Base-by-base conservation (phyloP, 2,113 vertebrate genomes). In the Oreocharis arfaki region DNA sequence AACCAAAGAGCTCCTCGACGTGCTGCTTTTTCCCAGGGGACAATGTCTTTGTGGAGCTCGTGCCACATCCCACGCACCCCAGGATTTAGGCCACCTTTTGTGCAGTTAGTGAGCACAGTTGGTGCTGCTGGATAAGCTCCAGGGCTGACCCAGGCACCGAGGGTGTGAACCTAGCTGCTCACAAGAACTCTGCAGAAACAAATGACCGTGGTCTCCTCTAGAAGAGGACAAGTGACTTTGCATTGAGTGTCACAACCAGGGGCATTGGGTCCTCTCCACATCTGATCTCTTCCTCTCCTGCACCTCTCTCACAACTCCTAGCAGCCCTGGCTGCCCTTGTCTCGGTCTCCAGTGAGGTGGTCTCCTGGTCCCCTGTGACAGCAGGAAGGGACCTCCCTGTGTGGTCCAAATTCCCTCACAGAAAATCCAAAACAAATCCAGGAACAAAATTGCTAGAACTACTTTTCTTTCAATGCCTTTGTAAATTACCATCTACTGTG, bases 11-110 rank as follows among this genome's bases (percentile, higher is more conserved):
- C 46, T 50, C 46, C 55, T 81, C 73, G 10, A 1, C 0, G 1
- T 42, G 64, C 59, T 61, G 70, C 53, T 56, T 69, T 76, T 42
- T 28, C 32, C 39, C 59, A 15, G 28, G 50, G 55, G 39, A 57
- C 2, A 12, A 32, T 18, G 63, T 50, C 46, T 85, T 65, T 57
- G 75, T 5, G 2, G 53, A 73, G 55, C 27, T 69, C 1, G 0
- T 26, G 57, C 65, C 2, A 5, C 2, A 3, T 42, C 37, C 70
- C 30, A 19, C 0, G 0, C 0, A 0, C 10, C 61, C 61, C 2
- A 3, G 73, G 49, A 47, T 67, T 93, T 18, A 41, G 69, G 52
- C 19, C n/a, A 18, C 49, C 53, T 79, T 44, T 32, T 1, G 3
- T 64, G 44, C 32, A 28, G 33, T 56, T 21, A 16, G 33, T 7